phyloP scores from a whole-genome alignment of 2,888 invertebrate genomes.

The Pristionchus japonicus region DNA sequence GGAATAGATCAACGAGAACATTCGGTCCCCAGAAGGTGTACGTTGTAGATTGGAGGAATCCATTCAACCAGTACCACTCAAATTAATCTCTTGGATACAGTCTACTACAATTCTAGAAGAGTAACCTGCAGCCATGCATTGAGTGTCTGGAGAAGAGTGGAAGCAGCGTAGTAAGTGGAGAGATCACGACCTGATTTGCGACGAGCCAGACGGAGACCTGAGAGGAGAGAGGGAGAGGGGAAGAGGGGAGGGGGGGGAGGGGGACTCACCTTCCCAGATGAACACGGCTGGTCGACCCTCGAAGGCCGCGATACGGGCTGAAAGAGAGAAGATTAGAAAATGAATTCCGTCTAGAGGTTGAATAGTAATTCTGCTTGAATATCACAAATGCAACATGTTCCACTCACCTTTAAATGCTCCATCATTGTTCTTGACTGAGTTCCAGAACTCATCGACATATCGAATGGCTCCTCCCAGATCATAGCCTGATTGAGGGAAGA shows the following conservation, averaged over 20 bases:
- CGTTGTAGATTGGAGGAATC: constrained; percentile 66
- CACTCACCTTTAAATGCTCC: constrained; percentile 54
- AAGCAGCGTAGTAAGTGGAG: constrained; percentile 66
- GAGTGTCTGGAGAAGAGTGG: constrained; percentile 63
- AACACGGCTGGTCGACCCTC: constrained; percentile 69
- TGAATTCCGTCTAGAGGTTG: neutral
- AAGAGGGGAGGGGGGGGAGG: neutral
- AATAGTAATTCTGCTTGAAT: too few relatives aligned
- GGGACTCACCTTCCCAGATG: constrained; percentile 70
- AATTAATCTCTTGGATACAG: constrained; percentile 7
- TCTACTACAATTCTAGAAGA: neutral
- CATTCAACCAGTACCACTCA: constrained; percentile 70
- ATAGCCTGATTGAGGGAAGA: constrained; percentile 53
- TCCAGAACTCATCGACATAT: constrained; percentile 69
- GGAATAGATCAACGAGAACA: constrained; percentile 66
- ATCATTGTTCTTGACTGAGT: constrained; percentile 53
- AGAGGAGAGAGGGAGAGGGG: neutral
- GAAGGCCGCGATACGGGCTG: constrained; percentile 59
- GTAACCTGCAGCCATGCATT: constrained; percentile 65
- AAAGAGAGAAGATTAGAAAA: neutral
- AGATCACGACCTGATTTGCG: constrained; percentile 63
- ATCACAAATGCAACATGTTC: neutral
- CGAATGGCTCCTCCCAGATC: constrained; percentile 65
- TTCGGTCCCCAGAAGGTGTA: constrained; percentile 70
- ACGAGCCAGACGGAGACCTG: constrained; percentile 59